Evolutionary conservation across 2,888 invertebrate genomes (phyloP), one percentile per base, ranked within the genome.

Genomic region (Oeneis ivallda): DNA sequence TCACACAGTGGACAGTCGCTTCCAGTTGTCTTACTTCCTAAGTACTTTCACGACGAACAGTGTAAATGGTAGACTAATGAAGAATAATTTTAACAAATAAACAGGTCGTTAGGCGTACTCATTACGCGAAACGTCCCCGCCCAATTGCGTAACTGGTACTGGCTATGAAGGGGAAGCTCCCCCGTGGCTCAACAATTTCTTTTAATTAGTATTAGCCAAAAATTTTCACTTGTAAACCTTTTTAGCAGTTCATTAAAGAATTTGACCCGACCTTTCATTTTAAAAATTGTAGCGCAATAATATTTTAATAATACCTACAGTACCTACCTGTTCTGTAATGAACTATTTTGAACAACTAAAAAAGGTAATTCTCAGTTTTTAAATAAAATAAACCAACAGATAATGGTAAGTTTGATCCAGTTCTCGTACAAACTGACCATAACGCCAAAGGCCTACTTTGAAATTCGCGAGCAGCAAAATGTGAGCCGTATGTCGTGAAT

Each of bases 91-190:
- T 17, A 37, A 37, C 49, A 60, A 60, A 49, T 60, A 60, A 37
- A 60, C 60, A 60, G 49, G 49, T 60, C 37, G 49, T 58, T 58
- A 13, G 43, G 32, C 57, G n/a, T 45, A 32, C 17, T 45, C 32
- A 59, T 59, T 59, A 34, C 59, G 11, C 49, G 56, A 41, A 39
- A 39, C 15, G 41, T 57, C 47, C 43, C 26, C 59, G 49, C 59
- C 47, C 59, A 59, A 59, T 59, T 59, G 26, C 15, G 45, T 59
- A 59, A 59, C 13, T 37, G 15, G 37, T 49, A 34, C n/a, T n/a
- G n/a, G 26, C 11, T 45, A 9, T 8, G 32, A n/a, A 57, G 43
- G 57, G 57, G 43, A 13, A 41, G 39, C 32, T 47, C 47, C 47
- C 41, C 17, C 9, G 47, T 45, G 47, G 47, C 9, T 47, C 17